phyloP scores from a whole-genome alignment of 2,797 vertebrate species.

The Lutjanus argentimaculatus region DNA sequence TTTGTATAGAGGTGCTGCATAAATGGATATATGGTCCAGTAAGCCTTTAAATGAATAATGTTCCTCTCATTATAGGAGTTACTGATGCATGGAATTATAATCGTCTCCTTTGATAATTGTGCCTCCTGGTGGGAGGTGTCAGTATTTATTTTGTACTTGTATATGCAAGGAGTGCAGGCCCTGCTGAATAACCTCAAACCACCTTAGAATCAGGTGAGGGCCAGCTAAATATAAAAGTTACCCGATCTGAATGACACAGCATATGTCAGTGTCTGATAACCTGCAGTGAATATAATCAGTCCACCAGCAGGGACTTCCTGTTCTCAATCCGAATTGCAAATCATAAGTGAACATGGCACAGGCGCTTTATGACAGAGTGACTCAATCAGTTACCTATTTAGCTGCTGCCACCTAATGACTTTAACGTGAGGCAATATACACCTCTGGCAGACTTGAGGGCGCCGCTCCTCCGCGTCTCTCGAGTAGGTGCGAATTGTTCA shows the following conservation, averaged over 20 bases:
- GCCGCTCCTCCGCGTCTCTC: slow-evolving; percentile 70
- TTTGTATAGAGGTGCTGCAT: background rate
- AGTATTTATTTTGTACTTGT: slow-evolving; percentile 25
- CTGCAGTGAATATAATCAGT: slow-evolving; percentile 19
- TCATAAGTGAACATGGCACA: slow-evolving; percentile 7
- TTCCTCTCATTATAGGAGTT: slow-evolving; percentile 32
- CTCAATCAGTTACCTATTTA: slow-evolving; percentile 64
- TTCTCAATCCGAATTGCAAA: slow-evolving; percentile 13
- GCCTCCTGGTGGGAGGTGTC: slow-evolving; percentile 58
- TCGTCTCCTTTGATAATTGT: slow-evolving; percentile 34
- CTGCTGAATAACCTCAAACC: background rate
- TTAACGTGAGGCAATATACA: slow-evolving; percentile 69
- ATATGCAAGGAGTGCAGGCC: background rate
- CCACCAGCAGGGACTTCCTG: slow-evolving; percentile 30
- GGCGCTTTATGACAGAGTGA: slow-evolving; percentile 38
- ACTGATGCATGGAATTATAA: slow-evolving; percentile 29
- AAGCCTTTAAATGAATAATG: slow-evolving; percentile 41
- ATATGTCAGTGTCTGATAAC: background rate
- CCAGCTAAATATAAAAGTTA: background rate
- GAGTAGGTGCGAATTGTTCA: slow-evolving; percentile 73
- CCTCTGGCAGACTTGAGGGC: slow-evolving; percentile 80
- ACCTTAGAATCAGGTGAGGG: background rate
- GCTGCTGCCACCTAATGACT: slow-evolving; percentile 69
- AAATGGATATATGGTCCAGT: slow-evolving; percentile 33
- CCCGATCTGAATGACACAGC: slow-evolving; percentile 6